These are phyloP conservation scores for Nebria ingens DNA, from an alignment of 1,140 invertebrate genomes.

Conservation along the genomic window DNA sequence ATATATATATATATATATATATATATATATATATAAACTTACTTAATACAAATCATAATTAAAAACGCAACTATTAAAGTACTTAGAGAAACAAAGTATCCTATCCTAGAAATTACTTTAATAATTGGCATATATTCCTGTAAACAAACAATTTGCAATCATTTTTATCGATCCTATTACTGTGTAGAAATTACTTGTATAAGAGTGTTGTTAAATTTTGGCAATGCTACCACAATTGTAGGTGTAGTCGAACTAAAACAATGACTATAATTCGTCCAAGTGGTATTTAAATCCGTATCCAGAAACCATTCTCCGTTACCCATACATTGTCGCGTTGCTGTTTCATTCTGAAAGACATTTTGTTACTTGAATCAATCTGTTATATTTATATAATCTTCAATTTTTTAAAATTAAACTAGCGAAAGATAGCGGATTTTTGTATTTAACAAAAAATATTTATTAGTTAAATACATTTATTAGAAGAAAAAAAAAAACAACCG, in stretches of 20 bases:
- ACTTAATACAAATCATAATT: constrained; percentile 53
- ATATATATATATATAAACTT: constrained; percentile 21
- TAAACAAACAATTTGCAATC: no score
- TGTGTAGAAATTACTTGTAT: no score
- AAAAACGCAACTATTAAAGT: constrained; percentile 48
- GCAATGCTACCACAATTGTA: constrained; percentile 15
- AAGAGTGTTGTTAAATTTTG: constrained; percentile 13
- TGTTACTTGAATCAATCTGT: no score
- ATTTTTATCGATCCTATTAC: no score
- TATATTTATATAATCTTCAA: no score
- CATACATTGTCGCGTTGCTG: constrained; percentile 28
- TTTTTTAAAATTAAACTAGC: no score
- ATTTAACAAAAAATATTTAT: no score
- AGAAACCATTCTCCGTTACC: constrained; percentile 29
- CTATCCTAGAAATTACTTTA: constrained; percentile 47
- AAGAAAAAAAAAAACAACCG: no score
- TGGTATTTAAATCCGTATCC: constrained; percentile 18
- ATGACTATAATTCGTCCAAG: constrained; percentile 33
- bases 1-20: background rate
- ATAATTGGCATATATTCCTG: constrained; percentile 48
- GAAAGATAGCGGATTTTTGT: no score
- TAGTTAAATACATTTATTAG: no score
- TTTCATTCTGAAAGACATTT: constrained; percentile 3
- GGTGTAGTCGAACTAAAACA: constrained; percentile 23
- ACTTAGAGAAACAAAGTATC: constrained; percentile 49